Percentiles rank a stretch among this genome's conserved stretches.
phyloP scores from a whole-genome alignment of 2,797 vertebrate genomes.

The Cichlasoma orientale region DNA sequence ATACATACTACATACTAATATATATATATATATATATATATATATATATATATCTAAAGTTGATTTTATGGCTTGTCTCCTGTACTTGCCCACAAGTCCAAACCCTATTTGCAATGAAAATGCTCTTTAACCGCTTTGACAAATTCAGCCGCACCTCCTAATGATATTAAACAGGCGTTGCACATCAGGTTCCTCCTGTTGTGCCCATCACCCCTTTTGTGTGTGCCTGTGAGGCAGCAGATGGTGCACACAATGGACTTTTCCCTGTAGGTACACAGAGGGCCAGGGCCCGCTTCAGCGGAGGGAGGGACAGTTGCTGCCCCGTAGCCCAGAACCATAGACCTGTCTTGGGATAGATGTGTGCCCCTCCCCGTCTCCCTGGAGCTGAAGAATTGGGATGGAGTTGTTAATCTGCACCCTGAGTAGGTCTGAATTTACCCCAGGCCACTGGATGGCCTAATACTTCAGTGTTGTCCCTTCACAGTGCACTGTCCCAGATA shows the following conservation, averaged over 20 bases:
- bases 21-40: too few relatives aligned
- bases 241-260: conserved; percentile 73
- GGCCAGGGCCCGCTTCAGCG: conserved; percentile 31
- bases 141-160: conserved; percentile 69
- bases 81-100: conserved; percentile 20
- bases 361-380: conserved; percentile 40
- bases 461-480: conserved; percentile 51
- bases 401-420: conserved; percentile 67
- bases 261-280: conserved; percentile 47
- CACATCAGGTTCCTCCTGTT: conserved; percentile 45
- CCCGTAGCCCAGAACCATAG: conserved; percentile 59
- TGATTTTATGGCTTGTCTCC: not conserved
- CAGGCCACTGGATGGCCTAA: conserved; percentile 66
- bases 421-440: conserved; percentile 63
- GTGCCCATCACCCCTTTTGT: conserved; percentile 50
- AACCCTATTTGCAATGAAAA: conserved; percentile 65
- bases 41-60: too few relatives aligned
- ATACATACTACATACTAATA: too few relatives aligned
- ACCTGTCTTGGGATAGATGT: conserved; percentile 64
- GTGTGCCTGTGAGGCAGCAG: conserved; percentile 68
- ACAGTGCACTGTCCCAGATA: conserved; percentile 69
- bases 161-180: conserved; percentile 70
- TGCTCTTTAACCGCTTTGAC: conserved; percentile 68
- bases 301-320: conserved; percentile 46
- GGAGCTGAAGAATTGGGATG: conserved; percentile 53